Evolutionary conservation across 2,888 invertebrate species (phyloP).

Genomic region (Ochropacha duplaris): DNA sequence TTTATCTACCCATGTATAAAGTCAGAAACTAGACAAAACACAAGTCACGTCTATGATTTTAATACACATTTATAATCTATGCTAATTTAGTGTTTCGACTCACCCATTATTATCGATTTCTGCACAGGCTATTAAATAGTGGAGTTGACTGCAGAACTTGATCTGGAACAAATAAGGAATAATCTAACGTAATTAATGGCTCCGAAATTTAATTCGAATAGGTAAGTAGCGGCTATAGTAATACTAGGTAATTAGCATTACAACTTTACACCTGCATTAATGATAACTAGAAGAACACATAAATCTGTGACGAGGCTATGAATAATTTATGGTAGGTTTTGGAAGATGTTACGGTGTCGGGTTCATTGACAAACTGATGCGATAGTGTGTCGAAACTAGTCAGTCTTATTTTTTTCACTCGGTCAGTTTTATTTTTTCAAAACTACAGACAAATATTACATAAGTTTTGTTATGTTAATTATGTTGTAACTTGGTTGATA

Average conservation of each 20-base stretch:
- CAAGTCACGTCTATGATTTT: background rate
- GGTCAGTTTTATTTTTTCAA: conserved; percentile 37
- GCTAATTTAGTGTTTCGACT: conserved; percentile 18
- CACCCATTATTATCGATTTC: conserved; percentile 32
- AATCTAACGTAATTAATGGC: conserved; percentile 15
- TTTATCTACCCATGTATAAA: background rate
- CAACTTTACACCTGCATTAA: conserved; percentile 12
- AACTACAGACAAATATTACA: conserved; percentile 25
- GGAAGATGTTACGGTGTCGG: conserved; percentile 23
- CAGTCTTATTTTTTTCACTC: conserved; percentile 34
- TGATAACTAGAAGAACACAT: conserved; percentile 9
- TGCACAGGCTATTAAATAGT: conserved; percentile 7
- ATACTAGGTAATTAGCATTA: conserved; percentile 18
- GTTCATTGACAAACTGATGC: conserved; percentile 37
- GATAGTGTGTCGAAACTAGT: conserved; percentile 33
- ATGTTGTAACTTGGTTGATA: background rate
- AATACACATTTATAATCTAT: conserved; percentile 1
- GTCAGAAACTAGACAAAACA: too few relatives aligned
- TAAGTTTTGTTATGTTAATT: conserved; percentile 25
- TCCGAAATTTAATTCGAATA: conserved; percentile 6
- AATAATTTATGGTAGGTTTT: conserved; percentile 6
- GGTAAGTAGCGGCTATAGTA: too few relatives aligned
- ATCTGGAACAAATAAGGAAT: conserved; percentile 36
- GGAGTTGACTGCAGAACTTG: conserved; percentile 19
- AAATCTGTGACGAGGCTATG: background rate